These are phyloP conservation scores for Oreonectes daqikongensis DNA, from an alignment of 2,797 vertebrate genomes.

Conservation along the genomic window DNA sequence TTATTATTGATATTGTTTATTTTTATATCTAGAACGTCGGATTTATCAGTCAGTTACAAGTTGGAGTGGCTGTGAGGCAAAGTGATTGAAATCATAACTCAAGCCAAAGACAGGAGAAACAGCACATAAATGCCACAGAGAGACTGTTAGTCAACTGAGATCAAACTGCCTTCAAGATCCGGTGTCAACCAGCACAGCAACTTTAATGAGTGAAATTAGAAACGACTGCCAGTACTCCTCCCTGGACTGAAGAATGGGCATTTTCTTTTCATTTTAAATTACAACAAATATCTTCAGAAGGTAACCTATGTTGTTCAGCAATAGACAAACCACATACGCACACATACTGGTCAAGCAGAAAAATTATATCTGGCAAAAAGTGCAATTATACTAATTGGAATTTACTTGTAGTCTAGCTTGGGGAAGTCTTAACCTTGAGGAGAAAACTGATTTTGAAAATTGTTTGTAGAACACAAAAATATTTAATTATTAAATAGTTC, in stretches of 20 bases:
- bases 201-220: slow-evolving; percentile 37
- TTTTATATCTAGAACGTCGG: background rate
- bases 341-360: slow-evolving; percentile 16
- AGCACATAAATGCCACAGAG: background rate
- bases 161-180: slow-evolving; percentile 15
- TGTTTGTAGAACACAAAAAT: background rate
- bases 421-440: background rate
- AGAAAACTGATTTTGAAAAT: background rate
- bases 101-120: slow-evolving; percentile 1
- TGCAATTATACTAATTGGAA: slow-evolving; percentile 5
- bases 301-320: background rate
- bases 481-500: background rate
- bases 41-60: slow-evolving; percentile 26
- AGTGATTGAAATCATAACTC: slow-evolving; percentile 39
- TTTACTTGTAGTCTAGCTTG: background rate
- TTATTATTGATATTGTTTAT: slow-evolving; percentile 40
- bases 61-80: slow-evolving; percentile 12
- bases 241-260: background rate
- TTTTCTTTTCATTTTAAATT: background rate
- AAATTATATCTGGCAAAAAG: background rate
- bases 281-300: background rate
- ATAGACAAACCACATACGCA: background rate
- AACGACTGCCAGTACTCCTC: background rate
- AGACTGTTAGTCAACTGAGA: slow-evolving; percentile 4
- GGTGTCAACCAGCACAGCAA: slow-evolving; percentile 15